These are phyloP conservation scores for Sorex fumeus DNA, from an alignment of 2,113 vertebrate genomes.

Conservation along the genomic window DNA sequence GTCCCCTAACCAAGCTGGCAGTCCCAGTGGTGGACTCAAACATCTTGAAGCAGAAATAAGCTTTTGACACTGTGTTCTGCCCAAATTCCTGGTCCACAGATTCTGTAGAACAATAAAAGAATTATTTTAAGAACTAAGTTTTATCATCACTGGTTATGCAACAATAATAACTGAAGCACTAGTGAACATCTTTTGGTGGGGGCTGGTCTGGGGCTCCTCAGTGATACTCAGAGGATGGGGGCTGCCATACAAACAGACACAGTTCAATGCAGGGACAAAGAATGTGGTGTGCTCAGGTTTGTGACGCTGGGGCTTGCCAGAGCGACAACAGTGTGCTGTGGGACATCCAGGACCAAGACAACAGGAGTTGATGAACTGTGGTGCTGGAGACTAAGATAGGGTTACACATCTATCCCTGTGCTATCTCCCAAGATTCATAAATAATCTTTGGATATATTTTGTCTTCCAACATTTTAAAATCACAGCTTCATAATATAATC, in stretches of 20 bases:
- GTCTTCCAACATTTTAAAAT: not conserved
- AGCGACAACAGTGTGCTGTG: too few relatives aligned
- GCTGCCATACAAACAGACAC: too few relatives aligned
- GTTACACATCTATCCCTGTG: too few relatives aligned
- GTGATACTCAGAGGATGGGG: too few relatives aligned
- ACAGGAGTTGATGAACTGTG: too few relatives aligned
- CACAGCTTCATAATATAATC: not conserved
- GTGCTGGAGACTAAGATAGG: too few relatives aligned
- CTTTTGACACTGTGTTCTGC: not conserved
- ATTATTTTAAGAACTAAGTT: slow-evolving; percentile 4
- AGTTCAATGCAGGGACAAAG: too few relatives aligned
- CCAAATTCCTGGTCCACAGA: not conserved
- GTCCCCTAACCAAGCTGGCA: not conserved
- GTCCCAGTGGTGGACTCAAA: slow-evolving; percentile 2
- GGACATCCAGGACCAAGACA: too few relatives aligned
- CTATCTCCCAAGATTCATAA: too few relatives aligned
- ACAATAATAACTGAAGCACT: not conserved
- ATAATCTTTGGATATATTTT: slow-evolving; percentile 26
- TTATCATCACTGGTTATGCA: slow-evolving; percentile 28
- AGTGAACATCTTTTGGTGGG: not conserved
- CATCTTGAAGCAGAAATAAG: slow-evolving; percentile 22
- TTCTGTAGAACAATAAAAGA: not conserved
- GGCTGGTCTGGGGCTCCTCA: too few relatives aligned
- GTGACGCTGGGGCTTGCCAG: not conserved
- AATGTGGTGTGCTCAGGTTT: not conserved